phyloP scores from a whole-genome alignment of 2,888 invertebrate genomes.

The Gymnosoma rotundatum region DNA sequence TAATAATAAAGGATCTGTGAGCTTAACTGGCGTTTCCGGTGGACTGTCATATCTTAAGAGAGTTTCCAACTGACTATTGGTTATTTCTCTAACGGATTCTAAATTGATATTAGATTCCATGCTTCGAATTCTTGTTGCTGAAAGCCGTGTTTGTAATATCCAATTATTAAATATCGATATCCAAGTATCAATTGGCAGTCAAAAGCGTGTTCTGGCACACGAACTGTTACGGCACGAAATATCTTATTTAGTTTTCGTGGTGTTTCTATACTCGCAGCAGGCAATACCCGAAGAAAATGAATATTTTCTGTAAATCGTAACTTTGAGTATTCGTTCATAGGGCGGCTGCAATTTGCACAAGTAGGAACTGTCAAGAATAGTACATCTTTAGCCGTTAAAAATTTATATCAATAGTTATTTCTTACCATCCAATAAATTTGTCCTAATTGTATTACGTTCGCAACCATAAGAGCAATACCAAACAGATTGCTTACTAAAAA shows the following conservation, averaged over 20 bases:
- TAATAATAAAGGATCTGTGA: slow-evolving; percentile 6
- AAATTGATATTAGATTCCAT: slow-evolving; percentile 77
- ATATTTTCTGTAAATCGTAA: slow-evolving; percentile 76
- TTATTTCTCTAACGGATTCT: slow-evolving; percentile 65
- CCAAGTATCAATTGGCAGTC: slow-evolving; percentile 78
- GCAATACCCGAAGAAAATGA: slow-evolving; percentile 76
- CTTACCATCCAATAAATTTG: slow-evolving; percentile 75
- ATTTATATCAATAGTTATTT: not conserved
- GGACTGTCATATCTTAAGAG: slow-evolving; percentile 72
- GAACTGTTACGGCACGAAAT: slow-evolving; percentile 75
- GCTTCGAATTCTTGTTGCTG: slow-evolving; percentile 76
- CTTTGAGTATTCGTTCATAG: slow-evolving; percentile 79
- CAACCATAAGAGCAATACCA: slow-evolving; percentile 80
- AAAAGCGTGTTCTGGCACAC: slow-evolving; percentile 75
- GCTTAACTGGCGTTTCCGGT: slow-evolving; percentile 55
- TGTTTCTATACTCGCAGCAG: slow-evolving; percentile 74
- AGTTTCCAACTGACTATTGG: slow-evolving; percentile 72
- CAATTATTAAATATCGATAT: slow-evolving; percentile 76
- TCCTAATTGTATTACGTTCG: slow-evolving; percentile 76
- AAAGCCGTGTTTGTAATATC: slow-evolving; percentile 75
- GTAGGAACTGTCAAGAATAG: slow-evolving; percentile 74
- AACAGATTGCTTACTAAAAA: slow-evolving; percentile 79
- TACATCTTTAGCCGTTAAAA: not conserved
- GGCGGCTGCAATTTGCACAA: slow-evolving; percentile 76
- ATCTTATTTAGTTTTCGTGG: slow-evolving; percentile 74